Conservation (phyloP, 2,888 invertebrate genomes). For the Pollenia angustigena region DNA sequence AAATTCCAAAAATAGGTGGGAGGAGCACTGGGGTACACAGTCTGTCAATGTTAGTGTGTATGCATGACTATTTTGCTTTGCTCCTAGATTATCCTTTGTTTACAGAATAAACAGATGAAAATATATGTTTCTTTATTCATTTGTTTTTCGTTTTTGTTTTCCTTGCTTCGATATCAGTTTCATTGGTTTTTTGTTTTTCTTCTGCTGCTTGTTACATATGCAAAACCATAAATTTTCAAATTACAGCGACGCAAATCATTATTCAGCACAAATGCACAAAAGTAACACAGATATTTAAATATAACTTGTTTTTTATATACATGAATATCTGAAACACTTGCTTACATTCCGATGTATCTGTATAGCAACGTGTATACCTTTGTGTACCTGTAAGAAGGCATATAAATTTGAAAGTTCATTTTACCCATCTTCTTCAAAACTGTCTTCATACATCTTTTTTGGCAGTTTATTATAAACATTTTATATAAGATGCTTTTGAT, state of each 20-base stretch:
- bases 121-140: conserved; percentile 44
- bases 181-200: conserved; percentile 41
- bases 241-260: conserved; percentile 76
- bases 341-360: background rate
- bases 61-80: conserved; percentile 55
- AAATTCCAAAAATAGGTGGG: background rate
- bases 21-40: background rate
- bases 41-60: background rate
- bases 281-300: conserved; percentile 18
- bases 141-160: conserved; percentile 32
- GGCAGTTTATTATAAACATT: conserved; percentile 61
- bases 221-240: conserved; percentile 76
- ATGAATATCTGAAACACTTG: background rate
- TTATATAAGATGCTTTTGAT: conserved; percentile 38
- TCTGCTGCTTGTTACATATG: conserved; percentile 73
- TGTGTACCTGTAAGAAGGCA: background rate
- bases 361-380: too few relatives aligned
- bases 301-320: background rate
- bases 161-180: conserved; percentile 65
- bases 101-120: conserved; percentile 63
- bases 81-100: conserved; percentile 66
- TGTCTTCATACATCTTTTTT: background rate
- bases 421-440: background rate
- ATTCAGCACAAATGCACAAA: conserved; percentile 74
- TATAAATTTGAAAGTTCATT: background rate